Evolutionary conservation across 1,140 invertebrate genomes (phyloP).

Genomic region (Myzus persicae): DNA sequence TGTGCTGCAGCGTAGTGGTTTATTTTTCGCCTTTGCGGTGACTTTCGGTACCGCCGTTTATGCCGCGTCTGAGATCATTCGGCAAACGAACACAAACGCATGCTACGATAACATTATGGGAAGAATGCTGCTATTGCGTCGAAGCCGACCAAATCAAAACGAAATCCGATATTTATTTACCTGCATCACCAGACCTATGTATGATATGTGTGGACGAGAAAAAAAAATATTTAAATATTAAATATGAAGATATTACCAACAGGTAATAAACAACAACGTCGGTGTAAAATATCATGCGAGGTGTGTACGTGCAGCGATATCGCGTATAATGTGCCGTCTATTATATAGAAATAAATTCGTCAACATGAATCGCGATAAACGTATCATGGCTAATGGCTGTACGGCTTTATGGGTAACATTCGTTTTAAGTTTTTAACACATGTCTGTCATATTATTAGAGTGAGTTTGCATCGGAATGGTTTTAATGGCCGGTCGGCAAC

Average conservation of each 20-base stretch:
- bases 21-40: not conserved
- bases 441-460: constrained; percentile 24
- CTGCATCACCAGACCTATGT: not conserved
- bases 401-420: not conserved
- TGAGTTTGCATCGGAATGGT: not conserved
- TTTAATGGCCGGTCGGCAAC: constrained; percentile 8
- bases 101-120: not conserved
- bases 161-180: constrained; percentile 10
- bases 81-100: not conserved
- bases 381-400: constrained; percentile 10
- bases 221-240: not conserved
- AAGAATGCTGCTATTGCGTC: not conserved
- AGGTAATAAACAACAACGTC: not conserved
- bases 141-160: not conserved
- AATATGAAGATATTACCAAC: not conserved
- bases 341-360: constrained; percentile 18
- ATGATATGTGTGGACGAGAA: not conserved
- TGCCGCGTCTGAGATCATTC: not conserved
- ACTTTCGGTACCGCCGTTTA: not conserved
- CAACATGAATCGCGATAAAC: constrained; percentile 10
- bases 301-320: not conserved
- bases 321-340: not conserved
- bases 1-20: not conserved
- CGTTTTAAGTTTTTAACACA: constrained; percentile 32
- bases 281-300: not conserved